phyloP scores from a whole-genome alignment of 2,113 vertebrate species.

The Climacteris rufus region DNA sequence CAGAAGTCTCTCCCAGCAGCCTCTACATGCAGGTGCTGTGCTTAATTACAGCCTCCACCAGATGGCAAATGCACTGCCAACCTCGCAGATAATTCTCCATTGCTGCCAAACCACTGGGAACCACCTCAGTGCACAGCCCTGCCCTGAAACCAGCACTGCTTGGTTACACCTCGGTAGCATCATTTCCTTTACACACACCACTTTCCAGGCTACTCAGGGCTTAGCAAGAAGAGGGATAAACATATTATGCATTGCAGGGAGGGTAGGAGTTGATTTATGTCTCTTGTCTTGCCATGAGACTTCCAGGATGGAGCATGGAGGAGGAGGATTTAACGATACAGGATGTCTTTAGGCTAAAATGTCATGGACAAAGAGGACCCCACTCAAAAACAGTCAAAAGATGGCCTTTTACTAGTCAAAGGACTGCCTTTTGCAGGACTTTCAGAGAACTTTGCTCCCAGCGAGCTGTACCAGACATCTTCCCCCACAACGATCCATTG shows the following conservation, averaged over 20 bases:
- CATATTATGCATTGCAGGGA: background rate
- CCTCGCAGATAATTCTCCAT: background rate
- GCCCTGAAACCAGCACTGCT: background rate
- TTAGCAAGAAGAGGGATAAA: background rate
- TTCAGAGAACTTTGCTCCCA: background rate
- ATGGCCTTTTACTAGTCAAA: background rate
- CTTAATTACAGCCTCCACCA: background rate
- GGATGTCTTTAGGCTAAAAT: background rate
- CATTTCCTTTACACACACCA: background rate
- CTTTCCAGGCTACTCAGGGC: background rate
- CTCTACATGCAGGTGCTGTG: background rate
- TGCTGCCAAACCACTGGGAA: background rate
- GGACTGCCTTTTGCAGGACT: background rate
- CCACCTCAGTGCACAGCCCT: background rate
- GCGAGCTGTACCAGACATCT: background rate
- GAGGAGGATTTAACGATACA: background rate
- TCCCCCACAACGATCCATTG: background rate
- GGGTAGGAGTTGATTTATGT: background rate
- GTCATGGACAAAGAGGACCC: background rate
- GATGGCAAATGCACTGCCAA: background rate
- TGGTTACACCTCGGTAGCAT: background rate
- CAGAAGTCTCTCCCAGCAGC: background rate
- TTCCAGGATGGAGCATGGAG: background rate
- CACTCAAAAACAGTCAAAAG: background rate
- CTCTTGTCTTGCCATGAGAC: background rate